Conservation (phyloP, 23 tunicate genomes). For the Styela plicata region DNA sequence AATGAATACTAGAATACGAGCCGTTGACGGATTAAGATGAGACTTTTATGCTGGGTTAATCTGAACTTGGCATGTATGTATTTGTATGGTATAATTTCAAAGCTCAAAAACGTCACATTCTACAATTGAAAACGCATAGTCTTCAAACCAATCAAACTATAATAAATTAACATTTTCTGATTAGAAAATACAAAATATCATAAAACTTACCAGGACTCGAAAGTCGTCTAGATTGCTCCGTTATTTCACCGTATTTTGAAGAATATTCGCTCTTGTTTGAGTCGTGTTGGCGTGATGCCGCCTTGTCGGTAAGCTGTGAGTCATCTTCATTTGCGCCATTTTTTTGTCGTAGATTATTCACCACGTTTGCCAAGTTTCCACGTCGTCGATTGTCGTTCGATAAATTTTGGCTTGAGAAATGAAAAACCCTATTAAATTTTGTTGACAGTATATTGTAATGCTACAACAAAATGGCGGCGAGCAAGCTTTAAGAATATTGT, state of each 20-base stretch:
- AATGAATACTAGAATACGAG: no score
- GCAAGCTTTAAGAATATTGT: no score
- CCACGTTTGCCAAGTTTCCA: conserved; percentile 11
- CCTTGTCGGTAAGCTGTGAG: not conserved
- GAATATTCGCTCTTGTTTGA: not conserved
- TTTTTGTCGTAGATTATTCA: conserved; percentile 12
- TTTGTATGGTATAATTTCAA: no score
- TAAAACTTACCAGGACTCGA: not conserved
- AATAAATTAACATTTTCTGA: no score
- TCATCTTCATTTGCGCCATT: conserved; percentile 4
- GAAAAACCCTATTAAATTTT: not conserved
- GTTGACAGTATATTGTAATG: not conserved
- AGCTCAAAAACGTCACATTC: no score
- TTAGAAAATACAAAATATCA: no score
- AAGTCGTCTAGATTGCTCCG: not conserved
- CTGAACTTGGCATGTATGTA: no score
- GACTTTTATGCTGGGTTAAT: no score
- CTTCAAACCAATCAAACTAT: no score
- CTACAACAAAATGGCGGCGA: not conserved
- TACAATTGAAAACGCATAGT: no score
- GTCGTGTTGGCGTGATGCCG: not conserved
- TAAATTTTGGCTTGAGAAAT: not conserved
- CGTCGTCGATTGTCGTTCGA: conserved; percentile 7
- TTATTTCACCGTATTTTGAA: not conserved
- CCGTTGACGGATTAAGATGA: no score